Evolutionary conservation across 2,113 vertebrate genomes (phyloP), one percentile per base, ranked within the genome.

Genomic region (Callorhinus ursinus): DNA sequence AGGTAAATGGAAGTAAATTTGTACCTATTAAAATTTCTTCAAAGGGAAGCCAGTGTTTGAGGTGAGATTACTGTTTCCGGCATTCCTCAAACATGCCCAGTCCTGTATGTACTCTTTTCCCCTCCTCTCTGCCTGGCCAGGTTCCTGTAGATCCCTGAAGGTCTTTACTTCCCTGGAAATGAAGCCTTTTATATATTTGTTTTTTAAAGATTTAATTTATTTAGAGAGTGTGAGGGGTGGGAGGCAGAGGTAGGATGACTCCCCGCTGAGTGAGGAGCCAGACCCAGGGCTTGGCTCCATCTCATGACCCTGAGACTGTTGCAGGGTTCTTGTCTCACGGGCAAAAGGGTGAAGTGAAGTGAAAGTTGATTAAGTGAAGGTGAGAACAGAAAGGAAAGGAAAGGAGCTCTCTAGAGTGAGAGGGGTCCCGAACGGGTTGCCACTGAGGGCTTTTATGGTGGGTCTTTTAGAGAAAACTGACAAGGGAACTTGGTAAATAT

Each of bases 1-100:
- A 97, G 96, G 98, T 97, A 94, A 90, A 51, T 2, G 39, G 69
- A 90, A 42, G 42, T 42, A 22, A 24, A 18, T 63, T 42, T 28
- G 3, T 67, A 42, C 63, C 79, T 51, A 33, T 67, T 76, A 36
- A 65, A 77, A 39, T 53, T 46, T 28, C 76, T 15, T 86, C 28
- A 7, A 36, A 76, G 51, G 79, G 91, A 82, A 85, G 13, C 18
- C 51, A 19, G 5, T 9, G 42, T 65, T 24, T 65, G 74, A n/a
- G 79, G 57, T 36, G 36, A 53, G n/a, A 33, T 61, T 14, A 5
- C 19, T 49, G 31, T 55, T 51, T n/a, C 22, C 46, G 1, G 10
- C 61, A 1, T 67, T 72, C 53, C n/a, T 15, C 33, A 65, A 1
- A 51, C 26, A 1, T 42, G 15, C 5, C 36, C 5, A 28, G n/a